Base-by-base conservation (phyloP, 2,888 invertebrate species). In the Acronicta alni region DNA sequence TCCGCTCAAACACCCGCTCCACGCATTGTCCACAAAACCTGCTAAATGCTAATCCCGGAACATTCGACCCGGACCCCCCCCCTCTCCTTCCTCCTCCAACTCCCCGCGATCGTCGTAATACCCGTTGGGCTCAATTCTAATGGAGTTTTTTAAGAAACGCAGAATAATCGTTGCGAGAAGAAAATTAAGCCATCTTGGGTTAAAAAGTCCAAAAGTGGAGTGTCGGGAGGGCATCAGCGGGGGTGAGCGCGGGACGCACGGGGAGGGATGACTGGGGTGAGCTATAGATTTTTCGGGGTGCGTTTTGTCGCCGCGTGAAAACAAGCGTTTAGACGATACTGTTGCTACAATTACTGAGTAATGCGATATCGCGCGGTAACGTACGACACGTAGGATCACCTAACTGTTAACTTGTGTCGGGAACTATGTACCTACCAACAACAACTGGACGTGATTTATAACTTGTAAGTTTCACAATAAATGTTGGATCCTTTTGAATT, bases 151-250 rank as follows among this genome's bases (percentile, higher is more conserved):
- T 73, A 87, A 89, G 88, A 86, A 88, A 86, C 81, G 83, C 73
- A 83, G 75, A 86, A 87, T 86, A 85, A 86, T 88, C 82, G 85
- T 80, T 77, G 82, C 77, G 82, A 84, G 85, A 84, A 88, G 89
- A 86, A 91, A 92, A 92, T 92, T 90, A 91, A 92, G 92, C 88
- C 92, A 90, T 92, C 91, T 92, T 87, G 88, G 89, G 87, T 88
- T 89, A 89, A 92, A 92, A 90, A 89, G 89, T 89, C 88, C 88
- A 88, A 89, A 88, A 88, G 80, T 83, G 81, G 83, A 83, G 87
- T 80, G 67, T 62, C 56, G 78, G 68, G 66, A 62, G 56, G 72
- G 47, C 53, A 69, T 35, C 49, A 26, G 43, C 42, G 72, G 65
- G 46, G 57, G 62, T 57, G 67, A 38, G 67, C 56, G 35, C 44